A percentile compares a stretch with the other conserved stretches of the same genome.
phyloP scores from a whole-genome alignment of 1,140 invertebrate species.

The Coptotermes formosanus region DNA sequence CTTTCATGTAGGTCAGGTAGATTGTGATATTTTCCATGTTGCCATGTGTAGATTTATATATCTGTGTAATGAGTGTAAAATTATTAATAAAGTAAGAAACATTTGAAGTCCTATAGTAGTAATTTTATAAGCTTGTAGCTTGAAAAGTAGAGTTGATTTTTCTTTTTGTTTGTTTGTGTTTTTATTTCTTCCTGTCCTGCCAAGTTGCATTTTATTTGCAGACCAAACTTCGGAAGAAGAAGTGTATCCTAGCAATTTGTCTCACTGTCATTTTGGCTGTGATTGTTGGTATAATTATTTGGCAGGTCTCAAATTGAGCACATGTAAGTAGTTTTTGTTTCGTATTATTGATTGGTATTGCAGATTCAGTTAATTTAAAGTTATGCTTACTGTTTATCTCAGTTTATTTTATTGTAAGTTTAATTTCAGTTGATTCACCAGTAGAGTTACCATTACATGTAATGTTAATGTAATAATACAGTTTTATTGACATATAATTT shows the following conservation, averaged over 20 bases:
- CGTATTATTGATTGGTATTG: not conserved
- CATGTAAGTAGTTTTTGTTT: conserved; percentile 26
- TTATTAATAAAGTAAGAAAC: too few species aligned
- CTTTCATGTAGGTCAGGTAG: too few species aligned
- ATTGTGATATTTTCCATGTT: too few species aligned
- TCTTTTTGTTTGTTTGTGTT: conserved; percentile 35
- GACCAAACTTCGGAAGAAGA: conserved; percentile 85
- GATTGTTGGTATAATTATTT: conserved; percentile 69
- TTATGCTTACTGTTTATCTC: not conserved
- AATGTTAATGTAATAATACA: too few species aligned
- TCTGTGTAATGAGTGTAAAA: too few species aligned
- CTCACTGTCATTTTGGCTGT: conserved; percentile 64
- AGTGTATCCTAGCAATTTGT: conserved; percentile 71
- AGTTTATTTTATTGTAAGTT: not conserved
- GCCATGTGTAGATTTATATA: too few species aligned
- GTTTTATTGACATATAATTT: too few species aligned
- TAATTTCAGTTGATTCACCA: too few species aligned
- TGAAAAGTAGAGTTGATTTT: not conserved
- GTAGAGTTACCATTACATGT: too few species aligned
- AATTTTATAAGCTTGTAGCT: not conserved
- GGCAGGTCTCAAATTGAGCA: conserved; percentile 40
- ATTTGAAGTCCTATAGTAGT: not conserved
- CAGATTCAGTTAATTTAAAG: too few species aligned
- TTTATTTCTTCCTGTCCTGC: conserved; percentile 35
- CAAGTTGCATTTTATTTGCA: conserved; percentile 49